Conservation (phyloP, 2,888 invertebrate species). For the Luperina testacea region DNA sequence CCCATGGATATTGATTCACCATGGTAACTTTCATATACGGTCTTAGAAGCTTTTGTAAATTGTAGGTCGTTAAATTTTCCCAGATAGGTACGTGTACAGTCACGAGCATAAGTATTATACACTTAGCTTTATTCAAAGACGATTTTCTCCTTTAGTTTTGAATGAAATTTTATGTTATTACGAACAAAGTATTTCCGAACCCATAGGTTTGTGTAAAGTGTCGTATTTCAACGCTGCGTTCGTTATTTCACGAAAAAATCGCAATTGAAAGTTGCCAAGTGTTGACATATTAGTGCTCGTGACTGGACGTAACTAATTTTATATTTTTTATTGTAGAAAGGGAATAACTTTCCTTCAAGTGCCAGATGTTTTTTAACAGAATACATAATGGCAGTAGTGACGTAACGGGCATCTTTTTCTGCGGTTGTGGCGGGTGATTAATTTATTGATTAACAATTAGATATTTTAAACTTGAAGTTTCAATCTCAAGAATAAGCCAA, state of each 20-base stretch:
- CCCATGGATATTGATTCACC: slow-evolving; percentile 43
- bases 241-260: no score
- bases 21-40: slow-evolving; percentile 36
- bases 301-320: no score
- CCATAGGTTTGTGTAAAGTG: no score
- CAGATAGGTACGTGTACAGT: neutral
- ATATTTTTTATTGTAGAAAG: no score
- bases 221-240: no score
- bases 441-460: neutral
- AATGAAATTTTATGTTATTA: no score
- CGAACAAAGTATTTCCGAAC: no score
- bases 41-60: neutral
- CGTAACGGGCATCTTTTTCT: neutral
- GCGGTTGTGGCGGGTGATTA: neutral
- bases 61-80: slow-evolving; percentile 2
- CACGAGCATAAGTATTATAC: no score
- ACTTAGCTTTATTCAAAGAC: no score
- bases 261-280: no score
- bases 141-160: no score
- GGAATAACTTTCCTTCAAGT: neutral
- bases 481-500: neutral
- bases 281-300: no score
- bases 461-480: neutral
- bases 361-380: neutral
- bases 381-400: neutral